A percentile compares a stretch with the other conserved stretches of the same genome.
These are phyloP conservation scores for Actinostola sp. DNA, from an alignment of 92 coral and sea anemone genomes.

Conservation along the genomic window DNA sequence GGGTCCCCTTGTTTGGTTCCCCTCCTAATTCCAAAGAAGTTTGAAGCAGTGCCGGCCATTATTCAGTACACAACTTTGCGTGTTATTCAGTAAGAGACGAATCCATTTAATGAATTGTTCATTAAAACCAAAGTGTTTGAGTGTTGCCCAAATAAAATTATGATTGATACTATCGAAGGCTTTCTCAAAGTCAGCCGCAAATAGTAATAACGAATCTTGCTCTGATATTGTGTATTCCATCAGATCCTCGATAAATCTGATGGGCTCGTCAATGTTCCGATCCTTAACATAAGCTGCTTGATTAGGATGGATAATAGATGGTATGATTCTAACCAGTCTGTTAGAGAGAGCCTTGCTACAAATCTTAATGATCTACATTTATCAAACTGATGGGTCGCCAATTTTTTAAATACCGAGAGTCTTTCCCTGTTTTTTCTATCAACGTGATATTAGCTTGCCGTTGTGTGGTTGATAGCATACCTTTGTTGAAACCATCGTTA, in stretches of 20 bases:
- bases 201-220: too few relatives aligned
- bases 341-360: constrained; percentile 21
- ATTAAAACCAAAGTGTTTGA: constrained; percentile 14
- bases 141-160: neutral
- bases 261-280: too few relatives aligned
- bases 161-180: too few relatives aligned
- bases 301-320: neutral
- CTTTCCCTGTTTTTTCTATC: constrained; percentile 19
- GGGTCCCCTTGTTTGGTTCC: constrained; percentile 30
- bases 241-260: too few relatives aligned
- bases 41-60: constrained; percentile 15
- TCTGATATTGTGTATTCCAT: too few relatives aligned
- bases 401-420: constrained; percentile 1
- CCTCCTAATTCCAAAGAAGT: neutral
- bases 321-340: constrained; percentile 6
- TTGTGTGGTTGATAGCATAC: neutral
- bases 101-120: constrained; percentile 22
- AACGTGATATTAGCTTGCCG: too few relatives aligned
- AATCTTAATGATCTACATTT: constrained; percentile 28
- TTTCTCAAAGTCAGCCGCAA: too few relatives aligned
- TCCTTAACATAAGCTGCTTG: too few relatives aligned
- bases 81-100: neutral
- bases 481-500: neutral
- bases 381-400: constrained; percentile 31
- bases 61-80: constrained; percentile 7